Conservation (phyloP, 1,140 invertebrate genomes). For the Eciton burchellii region DNA sequence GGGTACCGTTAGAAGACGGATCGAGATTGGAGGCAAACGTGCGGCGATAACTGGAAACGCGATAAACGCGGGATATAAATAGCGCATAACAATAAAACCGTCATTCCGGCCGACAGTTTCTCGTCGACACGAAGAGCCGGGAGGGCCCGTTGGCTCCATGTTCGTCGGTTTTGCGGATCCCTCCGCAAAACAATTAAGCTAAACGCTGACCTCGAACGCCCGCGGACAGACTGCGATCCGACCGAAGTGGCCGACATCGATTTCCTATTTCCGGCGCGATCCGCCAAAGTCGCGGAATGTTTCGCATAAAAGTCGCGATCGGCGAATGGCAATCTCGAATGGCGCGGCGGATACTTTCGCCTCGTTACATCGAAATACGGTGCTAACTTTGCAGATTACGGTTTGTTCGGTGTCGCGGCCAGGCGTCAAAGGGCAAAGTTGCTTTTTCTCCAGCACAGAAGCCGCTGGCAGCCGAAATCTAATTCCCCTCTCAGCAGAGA, state of each 20-base stretch:
- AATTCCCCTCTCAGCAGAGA: constrained; percentile 37
- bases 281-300: constrained; percentile 29
- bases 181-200: constrained; percentile 38
- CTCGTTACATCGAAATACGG: constrained; percentile 61
- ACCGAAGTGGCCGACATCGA: constrained; percentile 42
- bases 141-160: constrained; percentile 8
- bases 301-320: constrained; percentile 54
- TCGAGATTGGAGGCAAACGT: neutral
- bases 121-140: constrained; percentile 1
- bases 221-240: constrained; percentile 42
- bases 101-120: neutral
- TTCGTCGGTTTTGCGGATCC: constrained; percentile 13
- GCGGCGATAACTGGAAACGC: neutral
- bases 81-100: too few species aligned
- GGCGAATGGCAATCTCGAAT: constrained; percentile 53
- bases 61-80: neutral
- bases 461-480: constrained; percentile 53
- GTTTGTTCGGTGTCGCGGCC: constrained; percentile 43
- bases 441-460: constrained; percentile 55
- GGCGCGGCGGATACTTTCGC: constrained; percentile 38
- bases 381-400: constrained; percentile 60
- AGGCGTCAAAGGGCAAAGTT: constrained; percentile 52
- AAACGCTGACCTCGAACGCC: constrained; percentile 43
- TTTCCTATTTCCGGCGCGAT: constrained; percentile 56
- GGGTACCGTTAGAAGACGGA: neutral